Evolutionary conservation across 2,113 vertebrate species (phyloP).

Genomic region (Octodon degus): DNA sequence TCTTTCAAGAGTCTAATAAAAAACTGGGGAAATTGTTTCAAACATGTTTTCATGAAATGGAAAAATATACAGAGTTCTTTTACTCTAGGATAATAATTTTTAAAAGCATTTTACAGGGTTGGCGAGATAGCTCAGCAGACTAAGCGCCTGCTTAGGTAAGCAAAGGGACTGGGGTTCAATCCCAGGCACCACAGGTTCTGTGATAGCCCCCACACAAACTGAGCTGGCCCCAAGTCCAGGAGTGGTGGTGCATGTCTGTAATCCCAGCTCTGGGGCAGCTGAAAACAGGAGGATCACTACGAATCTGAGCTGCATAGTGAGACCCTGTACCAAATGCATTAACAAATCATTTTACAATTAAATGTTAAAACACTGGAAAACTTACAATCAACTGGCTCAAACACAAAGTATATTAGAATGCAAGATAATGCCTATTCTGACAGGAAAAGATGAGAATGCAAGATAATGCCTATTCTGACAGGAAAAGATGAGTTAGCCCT

Average conservation of each 20-base stretch:
- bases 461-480: slow-evolving; percentile 65
- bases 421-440: slow-evolving; percentile 63
- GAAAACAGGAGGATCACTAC: no score
- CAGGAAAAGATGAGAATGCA: slow-evolving; percentile 62
- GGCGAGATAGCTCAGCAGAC: no score
- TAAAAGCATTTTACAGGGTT: slow-evolving; percentile 49
- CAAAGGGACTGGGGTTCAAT: no score
- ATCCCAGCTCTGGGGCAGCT: no score
- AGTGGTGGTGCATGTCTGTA: no score
- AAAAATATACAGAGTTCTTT: slow-evolving; percentile 50
- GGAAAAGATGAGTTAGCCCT: slow-evolving; percentile 68
- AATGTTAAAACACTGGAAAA: slow-evolving; percentile 71
- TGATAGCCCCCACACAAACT: no score
- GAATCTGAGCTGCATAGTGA: no score
- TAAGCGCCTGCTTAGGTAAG: no score
- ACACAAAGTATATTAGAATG: slow-evolving; percentile 66
- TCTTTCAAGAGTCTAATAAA: slow-evolving; percentile 59
- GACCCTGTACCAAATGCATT: no score
- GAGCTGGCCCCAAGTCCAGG: no score
- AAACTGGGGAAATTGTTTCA: slow-evolving; percentile 49
- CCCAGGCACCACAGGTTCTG: no score
- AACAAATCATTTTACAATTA: slow-evolving; percentile 58
- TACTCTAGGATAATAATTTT: slow-evolving; percentile 50
- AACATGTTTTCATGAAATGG: slow-evolving; percentile 50
- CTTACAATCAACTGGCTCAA: slow-evolving; percentile 70